Evolutionary conservation across 2,113 vertebrate species (phyloP).

Genomic region (Clarias magur): DNA sequence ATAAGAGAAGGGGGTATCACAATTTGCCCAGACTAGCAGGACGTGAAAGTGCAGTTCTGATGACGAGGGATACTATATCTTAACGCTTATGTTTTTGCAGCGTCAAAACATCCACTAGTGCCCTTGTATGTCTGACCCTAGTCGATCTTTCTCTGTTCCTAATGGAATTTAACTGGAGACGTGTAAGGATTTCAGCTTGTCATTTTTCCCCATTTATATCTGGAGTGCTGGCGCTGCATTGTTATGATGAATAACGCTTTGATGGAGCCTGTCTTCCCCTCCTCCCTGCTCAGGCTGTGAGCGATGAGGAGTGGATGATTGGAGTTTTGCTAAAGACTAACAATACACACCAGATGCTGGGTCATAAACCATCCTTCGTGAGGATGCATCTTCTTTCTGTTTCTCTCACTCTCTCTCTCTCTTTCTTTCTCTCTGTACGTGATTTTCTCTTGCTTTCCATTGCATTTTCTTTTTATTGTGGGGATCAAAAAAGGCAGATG

Average conservation of each 20-base stretch:
- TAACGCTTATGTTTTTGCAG: slow-evolving; percentile 40
- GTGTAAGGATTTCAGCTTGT: slow-evolving; percentile 10
- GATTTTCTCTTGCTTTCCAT: not conserved
- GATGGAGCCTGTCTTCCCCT: slow-evolving; percentile 17
- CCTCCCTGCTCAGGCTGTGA: slow-evolving; percentile 46
- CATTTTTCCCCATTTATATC: slow-evolving; percentile 13
- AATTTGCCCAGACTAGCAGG: slow-evolving; percentile 43
- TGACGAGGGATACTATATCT: slow-evolving; percentile 30
- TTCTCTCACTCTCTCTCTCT: slow-evolving; percentile 3
- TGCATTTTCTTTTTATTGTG: slow-evolving; percentile 23
- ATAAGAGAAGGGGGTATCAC: slow-evolving; percentile 47
- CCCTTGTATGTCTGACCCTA: slow-evolving; percentile 31
- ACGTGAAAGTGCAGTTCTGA: slow-evolving; percentile 35
- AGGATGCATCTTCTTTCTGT: slow-evolving; percentile 26
- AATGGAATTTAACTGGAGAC: slow-evolving; percentile 35
- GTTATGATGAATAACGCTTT: slow-evolving; percentile 42
- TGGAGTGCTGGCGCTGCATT: slow-evolving; percentile 33
- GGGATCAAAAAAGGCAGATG: slow-evolving; percentile 15
- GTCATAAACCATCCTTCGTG: slow-evolving; percentile 45
- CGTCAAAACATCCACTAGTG: slow-evolving; percentile 3
- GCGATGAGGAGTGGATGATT: slow-evolving; percentile 43
- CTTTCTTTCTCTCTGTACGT: not conserved
- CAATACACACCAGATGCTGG: slow-evolving; percentile 43
- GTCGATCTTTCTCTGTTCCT: slow-evolving; percentile 4
- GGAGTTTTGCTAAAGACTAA: slow-evolving; percentile 47